Percentiles rank a stretch among this genome's conserved stretches.
Evolutionary conservation across 2,797 vertebrate species (phyloP).

Genomic region (Antrozous pallidus): DNA sequence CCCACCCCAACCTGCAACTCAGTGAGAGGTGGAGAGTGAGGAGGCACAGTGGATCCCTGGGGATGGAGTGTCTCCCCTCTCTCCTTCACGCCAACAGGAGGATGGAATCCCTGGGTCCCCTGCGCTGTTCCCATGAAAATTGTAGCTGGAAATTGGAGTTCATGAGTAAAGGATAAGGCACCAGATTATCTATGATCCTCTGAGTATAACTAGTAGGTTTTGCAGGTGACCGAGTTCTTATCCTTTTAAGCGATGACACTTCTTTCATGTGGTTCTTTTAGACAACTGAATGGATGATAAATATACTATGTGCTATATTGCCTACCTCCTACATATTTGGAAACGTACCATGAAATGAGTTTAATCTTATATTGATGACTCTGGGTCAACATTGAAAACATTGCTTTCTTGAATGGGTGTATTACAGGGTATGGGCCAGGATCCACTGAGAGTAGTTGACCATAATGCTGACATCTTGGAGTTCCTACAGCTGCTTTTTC

Average conservation of each 20-base stretch:
- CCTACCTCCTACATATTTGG: neutral
- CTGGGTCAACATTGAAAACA: neutral
- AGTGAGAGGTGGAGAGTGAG: accelerated
- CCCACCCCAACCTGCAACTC: neutral
- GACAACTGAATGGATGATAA: neutral
- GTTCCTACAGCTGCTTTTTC: neutral
- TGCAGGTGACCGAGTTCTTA: neutral
- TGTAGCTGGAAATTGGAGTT: neutral
- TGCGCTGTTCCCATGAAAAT: neutral
- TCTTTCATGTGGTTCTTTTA: neutral
- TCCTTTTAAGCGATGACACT: neutral
- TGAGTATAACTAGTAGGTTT: neutral
- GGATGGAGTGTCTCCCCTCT: neutral
- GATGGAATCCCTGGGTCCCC: neutral
- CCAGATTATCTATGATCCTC: neutral
- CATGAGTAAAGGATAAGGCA: neutral
- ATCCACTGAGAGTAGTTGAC: neutral
- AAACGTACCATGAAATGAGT: neutral
- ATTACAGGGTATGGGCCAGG: neutral
- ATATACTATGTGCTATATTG: neutral
- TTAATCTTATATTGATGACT: neutral
- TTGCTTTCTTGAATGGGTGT: neutral
- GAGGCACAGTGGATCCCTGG: neutral
- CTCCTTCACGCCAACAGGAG: neutral
- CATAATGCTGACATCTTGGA: neutral